Evolutionary conservation across 2,113 vertebrate species (phyloP), one percentile per base, ranked within the genome.

Genomic region (Vulpes vulpes): DNA sequence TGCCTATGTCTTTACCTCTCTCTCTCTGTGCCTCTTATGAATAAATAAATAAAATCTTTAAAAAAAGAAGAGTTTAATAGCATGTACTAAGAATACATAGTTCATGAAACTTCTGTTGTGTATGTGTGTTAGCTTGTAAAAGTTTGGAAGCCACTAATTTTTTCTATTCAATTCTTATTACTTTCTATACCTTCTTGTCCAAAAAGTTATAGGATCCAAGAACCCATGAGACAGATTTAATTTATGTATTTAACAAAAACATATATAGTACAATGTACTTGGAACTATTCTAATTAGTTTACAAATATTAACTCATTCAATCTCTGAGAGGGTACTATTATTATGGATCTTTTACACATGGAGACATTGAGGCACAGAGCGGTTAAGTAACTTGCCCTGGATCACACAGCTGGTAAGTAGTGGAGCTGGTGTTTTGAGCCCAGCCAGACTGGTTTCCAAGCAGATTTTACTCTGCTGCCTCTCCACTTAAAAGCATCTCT

Each of bases 121-220:
- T 53, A 9, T 85, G 25, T 76, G 20, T 73, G 30, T 81, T 78
- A 38, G 2, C n/a, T 89, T 60, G 11, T 88, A 92, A 87, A 95
- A 83, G 9, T 65, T 79, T 71, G 62, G 57, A 92, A 73, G 14
- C 60, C 59, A 73, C 62, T 62, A 59, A 55, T 96, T 97, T 89
- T 64, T 93, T 92, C 35, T 90, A 14, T 76, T 60, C 6, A 16
- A 55, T 95, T 82, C 15, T 49, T 95, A 11, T 84, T 82, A 69
- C n/a, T 38, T 96, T 83, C 35, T 82, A 14, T 92, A 71, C 60
- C 32, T 93, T 89, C 74, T 93, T 92, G n/a, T 79, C 62, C 43
- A 51, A n/a, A 79, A 91, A 95, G 79, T 20, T 86, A 87, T 89
- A 94, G 30, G 53, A 93, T 93, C 10, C 55, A 79, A 88, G 89